Evolutionary conservation across 2,888 invertebrate genomes (phyloP), one percentile per base, ranked within the genome.

Genomic region (Gymnocheta viridis): DNA sequence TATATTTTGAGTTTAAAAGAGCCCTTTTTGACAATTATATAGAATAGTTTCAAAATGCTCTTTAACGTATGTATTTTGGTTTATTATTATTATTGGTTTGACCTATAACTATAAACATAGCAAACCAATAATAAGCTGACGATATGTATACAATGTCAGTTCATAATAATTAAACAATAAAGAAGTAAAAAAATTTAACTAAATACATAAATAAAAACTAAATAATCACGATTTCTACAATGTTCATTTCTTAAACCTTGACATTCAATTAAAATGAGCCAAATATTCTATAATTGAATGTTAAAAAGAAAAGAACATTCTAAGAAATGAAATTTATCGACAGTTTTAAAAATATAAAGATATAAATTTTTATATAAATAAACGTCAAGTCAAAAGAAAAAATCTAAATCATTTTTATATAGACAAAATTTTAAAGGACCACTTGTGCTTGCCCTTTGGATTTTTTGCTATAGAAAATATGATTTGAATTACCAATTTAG

Each of bases 231-330:
- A 74, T 83, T 76, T 83, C 83, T 76, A 29, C 70, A 83, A 76
- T 60, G 32, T 58, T 27, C 27, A 44, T 66, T 76, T 79, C 80
- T 49, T 66, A 12, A n/a, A n/a, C 4, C 4, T 7, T 41, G 27
- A 35, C 51, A 66, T 76, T 76, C 70, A 58, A 66, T 72, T 72
- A 54, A 76, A 80, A 83, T 83, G 83, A 83, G 83, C 79, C 79
- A 83, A 58, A 51, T 69, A 76, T 58, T 79, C 79, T 80, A 73
- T 58, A 67, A 62, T 76, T 80, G 76, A 66, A 72, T 74, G 62
- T 66, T 70, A 58, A 64, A 22, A 24, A 80, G 79, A 58, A 66
- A 79, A 32, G 35, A 32, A 66, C 49, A 70, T 54, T 49, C 38
- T 7, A 14, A 54, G 79, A 83, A 83, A 83, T 74, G 32, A 17